Evolutionary conservation across 2,797 vertebrate genomes (phyloP), one percentile per base, ranked within the genome.

Genomic region (Spinibarbus caldwelli): DNA sequence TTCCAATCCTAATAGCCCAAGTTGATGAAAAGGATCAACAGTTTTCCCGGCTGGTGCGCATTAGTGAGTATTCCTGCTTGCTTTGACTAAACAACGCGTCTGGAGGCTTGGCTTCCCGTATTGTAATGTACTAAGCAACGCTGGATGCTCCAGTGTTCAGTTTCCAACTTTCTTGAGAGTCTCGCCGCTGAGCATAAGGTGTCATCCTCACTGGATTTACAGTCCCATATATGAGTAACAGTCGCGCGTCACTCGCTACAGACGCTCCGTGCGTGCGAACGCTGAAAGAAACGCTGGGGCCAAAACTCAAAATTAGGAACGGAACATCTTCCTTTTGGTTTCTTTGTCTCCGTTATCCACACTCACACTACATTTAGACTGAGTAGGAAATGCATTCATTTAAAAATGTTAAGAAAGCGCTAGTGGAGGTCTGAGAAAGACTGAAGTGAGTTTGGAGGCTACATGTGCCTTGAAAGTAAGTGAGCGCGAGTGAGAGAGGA

Each of bases 31-130:
- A 68, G n/a, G 49, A 38, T 83, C 67, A 49, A 14, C 67, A 73
- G 80, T 78, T 68, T 83, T 57, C 78, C 87, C 82, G 62, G 70
- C 29, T 78, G 29, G 45, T 26, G 80, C 80, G 86, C 89, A 89
- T 90, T 49, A n/a, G n/a, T n/a, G n/a, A n/a, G n/a, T n/a, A n/a
- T n/a, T 78, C 75, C 59, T 64, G 43, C 68, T 79, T 54, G 71
- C 68, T 82, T 81, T 49, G 21, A 34, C 43, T 38, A 59, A 71
- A 78, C 43, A 19, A 29, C 29, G 54, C 26, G 41, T 62, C 76
- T 29, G 23, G 83, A 52, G 23, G 75, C 23, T 78, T 71, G 82
- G 54, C 54, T 85, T 75, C 54, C 57, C 49, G 26, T 52, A 26
- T 23, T 84, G 62, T 54, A 67, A 11, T 34, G 49, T 70, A 77